Evolutionary conservation across 2,113 vertebrate genomes (phyloP).

Genomic region (Upupa epops): DNA sequence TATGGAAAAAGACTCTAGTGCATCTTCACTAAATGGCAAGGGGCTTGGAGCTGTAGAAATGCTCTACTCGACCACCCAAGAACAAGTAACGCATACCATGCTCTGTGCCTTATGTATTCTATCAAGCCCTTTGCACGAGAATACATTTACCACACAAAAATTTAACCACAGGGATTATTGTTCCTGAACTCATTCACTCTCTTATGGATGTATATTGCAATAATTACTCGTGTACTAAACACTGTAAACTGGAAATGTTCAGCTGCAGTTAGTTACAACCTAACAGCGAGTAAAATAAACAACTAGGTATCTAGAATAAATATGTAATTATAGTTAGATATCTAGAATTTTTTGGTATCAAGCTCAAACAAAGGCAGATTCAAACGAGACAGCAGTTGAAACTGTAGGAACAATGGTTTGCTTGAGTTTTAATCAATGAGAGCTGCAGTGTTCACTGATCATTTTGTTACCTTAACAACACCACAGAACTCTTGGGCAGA

Average conservation of each 20-base stretch:
- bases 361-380: constrained; percentile 48
- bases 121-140: constrained; percentile 13
- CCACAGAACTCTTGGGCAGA: background rate
- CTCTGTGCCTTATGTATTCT: constrained; percentile 37
- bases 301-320: constrained; percentile 17
- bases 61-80: constrained; percentile 46
- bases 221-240: constrained; percentile 15
- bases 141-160: constrained; percentile 38
- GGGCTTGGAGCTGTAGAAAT: constrained; percentile 5
- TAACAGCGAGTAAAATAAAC: background rate
- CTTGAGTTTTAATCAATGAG: constrained; percentile 48
- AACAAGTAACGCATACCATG: constrained; percentile 1
- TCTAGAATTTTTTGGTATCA: background rate
- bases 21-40: background rate
- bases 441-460: constrained; percentile 13
- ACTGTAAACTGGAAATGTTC: constrained; percentile 1
- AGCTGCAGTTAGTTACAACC: background rate
- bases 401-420: background rate
- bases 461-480: constrained; percentile 33
- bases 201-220: background rate
- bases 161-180: constrained; percentile 11
- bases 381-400: constrained; percentile 18
- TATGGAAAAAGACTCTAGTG: constrained; percentile 48
- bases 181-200: background rate
- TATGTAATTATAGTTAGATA: background rate